A percentile compares a stretch with the other conserved stretches of the same genome.
Conservation (phyloP, 30 jellyfish, hydroid and myxozoan genomes). For the Hydractinia symbiolongicarpus region DNA sequence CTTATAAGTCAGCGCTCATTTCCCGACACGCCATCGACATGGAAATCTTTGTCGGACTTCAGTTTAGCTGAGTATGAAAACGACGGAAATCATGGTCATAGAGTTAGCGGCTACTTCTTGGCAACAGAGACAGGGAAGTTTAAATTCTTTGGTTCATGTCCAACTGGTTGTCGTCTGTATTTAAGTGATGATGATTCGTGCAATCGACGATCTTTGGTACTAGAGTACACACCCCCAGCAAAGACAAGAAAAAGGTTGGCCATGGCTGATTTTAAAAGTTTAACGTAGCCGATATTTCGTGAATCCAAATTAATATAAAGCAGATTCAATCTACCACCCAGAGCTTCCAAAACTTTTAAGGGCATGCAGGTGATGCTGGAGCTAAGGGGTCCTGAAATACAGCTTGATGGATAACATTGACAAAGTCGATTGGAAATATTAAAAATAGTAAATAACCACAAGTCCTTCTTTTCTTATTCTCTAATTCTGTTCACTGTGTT, state of each 20-base stretch:
- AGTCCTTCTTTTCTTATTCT: background rate
- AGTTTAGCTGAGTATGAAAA: constrained; percentile 48
- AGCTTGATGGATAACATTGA: too few relatives aligned
- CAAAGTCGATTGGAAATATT: too few relatives aligned
- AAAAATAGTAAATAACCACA: background rate
- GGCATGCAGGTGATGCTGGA: too few relatives aligned
- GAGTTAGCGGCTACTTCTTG: constrained; percentile 76
- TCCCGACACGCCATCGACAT: constrained; percentile 72
- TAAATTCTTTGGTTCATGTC: constrained; percentile 86
- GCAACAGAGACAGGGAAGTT: constrained; percentile 93
- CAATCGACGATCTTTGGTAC: constrained; percentile 54
- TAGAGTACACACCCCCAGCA: constrained; percentile 45
- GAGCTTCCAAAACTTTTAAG: too few relatives aligned
- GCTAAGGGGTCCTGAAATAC: too few relatives aligned
- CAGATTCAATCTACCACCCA: too few relatives aligned
- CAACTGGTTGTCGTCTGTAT: constrained; percentile 71
- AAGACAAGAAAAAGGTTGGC: background rate
- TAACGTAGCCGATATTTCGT: too few relatives aligned
- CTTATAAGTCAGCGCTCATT: constrained; percentile 45
- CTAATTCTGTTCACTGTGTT: background rate
- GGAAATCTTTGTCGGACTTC: constrained; percentile 59
- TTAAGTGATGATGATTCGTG: constrained; percentile 90
- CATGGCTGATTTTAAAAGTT: too few relatives aligned
- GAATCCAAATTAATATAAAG: too few relatives aligned
- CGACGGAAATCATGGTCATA: constrained; percentile 69